Percentiles rank a stretch among this genome's conserved stretches.
Evolutionary conservation across 2,888 invertebrate genomes (phyloP).

Genomic region (Rhagonycha fulva): DNA sequence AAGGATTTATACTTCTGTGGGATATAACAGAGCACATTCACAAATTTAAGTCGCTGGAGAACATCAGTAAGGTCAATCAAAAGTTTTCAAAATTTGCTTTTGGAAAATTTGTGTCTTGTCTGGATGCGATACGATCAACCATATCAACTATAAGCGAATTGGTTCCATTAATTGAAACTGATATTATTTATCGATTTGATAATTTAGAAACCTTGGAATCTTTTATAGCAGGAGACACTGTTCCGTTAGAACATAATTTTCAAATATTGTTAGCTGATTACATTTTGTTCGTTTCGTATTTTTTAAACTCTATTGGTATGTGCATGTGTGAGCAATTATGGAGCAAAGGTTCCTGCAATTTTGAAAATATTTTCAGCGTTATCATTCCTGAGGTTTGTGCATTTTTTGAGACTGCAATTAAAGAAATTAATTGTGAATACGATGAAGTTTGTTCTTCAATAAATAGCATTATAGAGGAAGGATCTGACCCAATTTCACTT

Average conservation of each 20-base stretch:
- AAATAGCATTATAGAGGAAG: background rate
- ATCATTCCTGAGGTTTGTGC: constrained; percentile 1
- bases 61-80: background rate
- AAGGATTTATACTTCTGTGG: background rate
- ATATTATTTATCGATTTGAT: background rate
- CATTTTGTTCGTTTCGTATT: constrained; percentile 19
- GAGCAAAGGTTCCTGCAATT: constrained; percentile 2
- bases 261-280: constrained; percentile 11
- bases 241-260: background rate
- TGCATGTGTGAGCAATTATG: constrained; percentile 18
- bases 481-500: background rate
- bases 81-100: background rate
- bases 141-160: background rate
- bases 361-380: constrained; percentile 9
- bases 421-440: background rate
- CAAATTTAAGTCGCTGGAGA: background rate
- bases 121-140: background rate
- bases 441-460: constrained; percentile 2
- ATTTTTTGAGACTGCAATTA: background rate
- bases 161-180: background rate
- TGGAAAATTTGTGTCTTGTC: background rate
- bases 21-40: background rate
- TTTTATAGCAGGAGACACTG: background rate
- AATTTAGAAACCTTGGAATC: background rate
- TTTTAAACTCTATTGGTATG: constrained; percentile 18